Evolutionary conservation across 2,113 vertebrate species (phyloP).

Genomic region (Melanerpes formicivorus): DNA sequence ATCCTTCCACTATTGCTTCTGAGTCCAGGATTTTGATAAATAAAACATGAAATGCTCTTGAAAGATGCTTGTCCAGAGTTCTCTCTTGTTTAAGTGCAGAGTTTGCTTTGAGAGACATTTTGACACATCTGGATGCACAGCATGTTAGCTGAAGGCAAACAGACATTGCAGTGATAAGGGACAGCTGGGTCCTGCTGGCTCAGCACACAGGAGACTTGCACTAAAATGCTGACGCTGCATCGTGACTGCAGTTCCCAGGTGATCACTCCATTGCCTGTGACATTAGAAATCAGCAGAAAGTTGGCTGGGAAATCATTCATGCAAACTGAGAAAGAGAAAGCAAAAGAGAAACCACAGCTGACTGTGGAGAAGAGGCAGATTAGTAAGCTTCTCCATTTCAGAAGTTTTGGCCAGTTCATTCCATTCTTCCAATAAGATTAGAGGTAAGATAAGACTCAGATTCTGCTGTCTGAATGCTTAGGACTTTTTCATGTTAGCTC

Average conservation of each 20-base stretch:
- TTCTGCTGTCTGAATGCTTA: background rate
- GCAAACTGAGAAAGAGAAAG: slow-evolving; percentile 7
- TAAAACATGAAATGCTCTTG: slow-evolving; percentile 37
- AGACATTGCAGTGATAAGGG: background rate
- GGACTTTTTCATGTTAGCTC: background rate
- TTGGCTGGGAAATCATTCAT: slow-evolving; percentile 35
- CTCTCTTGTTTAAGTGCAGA: background rate
- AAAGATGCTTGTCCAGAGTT: slow-evolving; percentile 29
- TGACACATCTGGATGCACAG: slow-evolving; percentile 39
- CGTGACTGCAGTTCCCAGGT: slow-evolving; percentile 39
- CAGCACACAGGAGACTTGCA: slow-evolving; percentile 48
- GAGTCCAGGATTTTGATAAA: background rate
- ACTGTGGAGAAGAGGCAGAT: background rate
- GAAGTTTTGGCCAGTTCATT: background rate
- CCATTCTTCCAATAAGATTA: background rate
- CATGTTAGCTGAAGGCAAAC: slow-evolving; percentile 47
- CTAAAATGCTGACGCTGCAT: slow-evolving; percentile 50
- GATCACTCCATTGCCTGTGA: slow-evolving; percentile 31
- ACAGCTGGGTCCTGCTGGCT: slow-evolving; percentile 69
- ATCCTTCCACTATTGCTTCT: background rate
- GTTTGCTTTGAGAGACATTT: background rate
- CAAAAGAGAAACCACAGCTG: background rate
- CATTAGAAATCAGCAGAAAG: slow-evolving; percentile 51
- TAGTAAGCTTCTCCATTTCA: background rate
- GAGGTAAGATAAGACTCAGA: background rate